phyloP scores from a whole-genome alignment of 2,888 invertebrate species.

The Drosophila meridionalis region DNA sequence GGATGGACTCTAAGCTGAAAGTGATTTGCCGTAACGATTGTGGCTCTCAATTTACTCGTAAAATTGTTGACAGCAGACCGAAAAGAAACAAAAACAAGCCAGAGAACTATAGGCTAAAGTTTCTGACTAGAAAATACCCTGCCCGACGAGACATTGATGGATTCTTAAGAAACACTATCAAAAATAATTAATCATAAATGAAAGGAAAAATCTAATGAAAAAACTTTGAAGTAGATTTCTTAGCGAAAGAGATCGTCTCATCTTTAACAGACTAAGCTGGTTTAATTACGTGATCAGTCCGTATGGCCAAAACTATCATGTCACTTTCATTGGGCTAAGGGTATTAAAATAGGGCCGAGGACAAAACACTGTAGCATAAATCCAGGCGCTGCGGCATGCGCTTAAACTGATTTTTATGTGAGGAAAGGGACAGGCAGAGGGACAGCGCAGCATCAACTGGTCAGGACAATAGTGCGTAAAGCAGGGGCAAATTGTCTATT shows the following conservation, averaged over 20 bases:
- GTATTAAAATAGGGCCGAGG: slow-evolving; percentile 9
- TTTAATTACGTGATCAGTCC: not conserved
- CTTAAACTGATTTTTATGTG: slow-evolving; percentile 75
- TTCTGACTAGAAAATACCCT: not conserved
- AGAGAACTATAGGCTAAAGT: too few species aligned
- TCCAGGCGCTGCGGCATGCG: slow-evolving; percentile 62
- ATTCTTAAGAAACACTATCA: not conserved
- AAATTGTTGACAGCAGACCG: slow-evolving; percentile 60
- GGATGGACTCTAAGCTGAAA: slow-evolving; percentile 60
- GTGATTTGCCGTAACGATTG: slow-evolving; percentile 73
- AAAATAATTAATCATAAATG: not conserved
- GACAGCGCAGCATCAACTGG: not conserved
- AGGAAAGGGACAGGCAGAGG: not conserved
- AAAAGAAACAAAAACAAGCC: slow-evolving; percentile 29
- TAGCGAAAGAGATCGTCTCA: not conserved
- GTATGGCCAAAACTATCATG: not conserved
- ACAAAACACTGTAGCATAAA: slow-evolving; percentile 60
- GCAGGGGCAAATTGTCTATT: slow-evolving; percentile 72
- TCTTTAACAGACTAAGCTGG: not conserved
- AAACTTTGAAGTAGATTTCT: not conserved
- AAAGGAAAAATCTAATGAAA: not conserved
- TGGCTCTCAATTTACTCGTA: slow-evolving; percentile 71
- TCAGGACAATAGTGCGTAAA: slow-evolving; percentile 69
- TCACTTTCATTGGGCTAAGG: not conserved
- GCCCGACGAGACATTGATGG: not conserved